Conservation (phyloP, 2,888 invertebrate genomes). For the Leptinotarsa haldemani region DNA sequence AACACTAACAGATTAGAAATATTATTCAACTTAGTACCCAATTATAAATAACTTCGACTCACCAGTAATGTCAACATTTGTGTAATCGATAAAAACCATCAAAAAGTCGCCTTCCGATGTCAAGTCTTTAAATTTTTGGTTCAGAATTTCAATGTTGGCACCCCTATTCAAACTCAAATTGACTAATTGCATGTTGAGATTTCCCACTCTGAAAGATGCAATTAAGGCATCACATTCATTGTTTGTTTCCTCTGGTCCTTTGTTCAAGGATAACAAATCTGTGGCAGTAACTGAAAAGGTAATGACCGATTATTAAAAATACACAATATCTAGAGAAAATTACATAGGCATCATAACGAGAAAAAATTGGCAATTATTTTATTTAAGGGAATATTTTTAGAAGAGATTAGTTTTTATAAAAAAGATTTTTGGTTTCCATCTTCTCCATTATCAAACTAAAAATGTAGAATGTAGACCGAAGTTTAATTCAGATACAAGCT, state of each 20-base stretch:
- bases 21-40: no score
- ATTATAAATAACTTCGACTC: slow-evolving; percentile 25
- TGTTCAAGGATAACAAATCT: slow-evolving; percentile 53
- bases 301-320: neutral
- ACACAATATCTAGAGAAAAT: no score
- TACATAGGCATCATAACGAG: no score
- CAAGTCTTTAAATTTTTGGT: slow-evolving; percentile 53
- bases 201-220: slow-evolving; percentile 69
- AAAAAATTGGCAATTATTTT: no score
- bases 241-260: slow-evolving; percentile 53
- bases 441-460: no score
- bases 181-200: slow-evolving; percentile 67
- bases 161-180: slow-evolving; percentile 60
- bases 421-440: no score
- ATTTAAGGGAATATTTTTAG: no score
- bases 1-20: no score
- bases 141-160: slow-evolving; percentile 47
- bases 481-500: no score
- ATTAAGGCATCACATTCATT: slow-evolving; percentile 56
- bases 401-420: no score
- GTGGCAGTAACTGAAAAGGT: slow-evolving; percentile 48
- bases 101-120: slow-evolving; percentile 55
- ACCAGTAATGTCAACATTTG: slow-evolving; percentile 53
- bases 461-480: no score
- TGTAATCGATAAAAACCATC: slow-evolving; percentile 61